Conservation (phyloP, 2,797 vertebrate species). For the Meda fulgida region DNA sequence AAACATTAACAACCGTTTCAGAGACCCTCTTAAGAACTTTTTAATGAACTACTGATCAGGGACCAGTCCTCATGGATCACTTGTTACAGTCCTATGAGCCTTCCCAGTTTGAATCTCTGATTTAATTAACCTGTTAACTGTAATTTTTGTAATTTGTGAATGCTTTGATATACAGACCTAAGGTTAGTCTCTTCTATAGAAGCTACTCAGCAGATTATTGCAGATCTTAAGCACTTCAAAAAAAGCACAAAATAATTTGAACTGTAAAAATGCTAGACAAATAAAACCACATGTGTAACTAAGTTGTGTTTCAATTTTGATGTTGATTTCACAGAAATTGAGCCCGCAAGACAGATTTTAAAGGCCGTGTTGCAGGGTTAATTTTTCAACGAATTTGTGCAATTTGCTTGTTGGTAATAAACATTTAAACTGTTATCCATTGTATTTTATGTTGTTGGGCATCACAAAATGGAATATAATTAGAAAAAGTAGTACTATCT, state of each 20-base stretch:
- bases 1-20: not conserved
- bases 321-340: not conserved
- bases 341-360: not conserved
- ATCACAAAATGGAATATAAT: too few relatives aligned
- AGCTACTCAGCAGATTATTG: not conserved
- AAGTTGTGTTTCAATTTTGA: not conserved
- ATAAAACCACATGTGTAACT: not conserved
- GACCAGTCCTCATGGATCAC: not conserved
- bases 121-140: not conserved
- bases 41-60: conserved; percentile 6
- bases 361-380: too few relatives aligned
- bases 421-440: too few relatives aligned
- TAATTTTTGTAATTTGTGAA: not conserved
- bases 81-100: not conserved
- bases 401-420: too few relatives aligned
- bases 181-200: not conserved
- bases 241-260: not conserved
- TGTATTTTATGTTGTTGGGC: too few relatives aligned
- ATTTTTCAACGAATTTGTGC: too few relatives aligned
- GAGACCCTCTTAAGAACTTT: conserved; percentile 1
- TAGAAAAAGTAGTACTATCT: too few relatives aligned
- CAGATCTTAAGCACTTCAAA: too few relatives aligned
- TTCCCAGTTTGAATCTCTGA: not conserved
- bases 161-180: not conserved
- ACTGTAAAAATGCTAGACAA: not conserved